Evolutionary conservation across 2,797 vertebrate genomes (phyloP).

Genomic region (Enteromius thamalakanensis): DNA sequence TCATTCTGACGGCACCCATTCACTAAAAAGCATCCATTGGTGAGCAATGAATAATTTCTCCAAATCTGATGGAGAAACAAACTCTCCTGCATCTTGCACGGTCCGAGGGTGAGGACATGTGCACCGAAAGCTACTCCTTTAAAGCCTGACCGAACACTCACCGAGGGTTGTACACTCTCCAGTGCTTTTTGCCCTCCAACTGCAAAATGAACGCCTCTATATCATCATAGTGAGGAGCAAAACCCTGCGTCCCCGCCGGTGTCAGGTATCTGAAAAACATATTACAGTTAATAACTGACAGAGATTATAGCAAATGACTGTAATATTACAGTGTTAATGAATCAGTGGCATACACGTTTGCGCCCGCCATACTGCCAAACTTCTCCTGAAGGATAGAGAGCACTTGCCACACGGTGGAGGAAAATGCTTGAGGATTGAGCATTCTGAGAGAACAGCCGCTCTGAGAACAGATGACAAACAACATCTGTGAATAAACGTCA

Average conservation of each 20-base stretch:
- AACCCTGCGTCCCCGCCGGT: slow-evolving; percentile 91
- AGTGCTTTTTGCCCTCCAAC: slow-evolving; percentile 94
- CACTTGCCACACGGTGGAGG: slow-evolving; percentile 86
- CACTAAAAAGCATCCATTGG: not conserved
- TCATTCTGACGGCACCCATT: not conserved
- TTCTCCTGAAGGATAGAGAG: slow-evolving; percentile 92
- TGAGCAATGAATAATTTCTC: not conserved
- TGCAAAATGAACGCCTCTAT: slow-evolving; percentile 97
- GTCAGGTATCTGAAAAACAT: slow-evolving; percentile 85
- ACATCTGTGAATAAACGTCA: not conserved
- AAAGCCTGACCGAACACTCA: slow-evolving; percentile 53
- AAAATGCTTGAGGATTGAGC: slow-evolving; percentile 93
- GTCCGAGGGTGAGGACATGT: not conserved
- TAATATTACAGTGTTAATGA: not conserved
- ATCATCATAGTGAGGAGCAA: slow-evolving; percentile 97
- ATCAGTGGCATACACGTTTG: slow-evolving; percentile 80
- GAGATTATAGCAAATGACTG: not conserved
- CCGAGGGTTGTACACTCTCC: slow-evolving; percentile 91
- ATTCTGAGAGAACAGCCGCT: slow-evolving; percentile 92
- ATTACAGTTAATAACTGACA: not conserved
- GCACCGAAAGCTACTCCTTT: not conserved
- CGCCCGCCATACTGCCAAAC: slow-evolving; percentile 93
- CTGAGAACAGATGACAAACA: slow-evolving; percentile 57
- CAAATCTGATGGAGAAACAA: not conserved
- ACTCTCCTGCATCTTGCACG: not conserved